Evolutionary conservation across 2,888 invertebrate genomes (phyloP), one percentile per base, ranked within the genome.

Genomic region (Hydrotaea cyrtoneurina): DNA sequence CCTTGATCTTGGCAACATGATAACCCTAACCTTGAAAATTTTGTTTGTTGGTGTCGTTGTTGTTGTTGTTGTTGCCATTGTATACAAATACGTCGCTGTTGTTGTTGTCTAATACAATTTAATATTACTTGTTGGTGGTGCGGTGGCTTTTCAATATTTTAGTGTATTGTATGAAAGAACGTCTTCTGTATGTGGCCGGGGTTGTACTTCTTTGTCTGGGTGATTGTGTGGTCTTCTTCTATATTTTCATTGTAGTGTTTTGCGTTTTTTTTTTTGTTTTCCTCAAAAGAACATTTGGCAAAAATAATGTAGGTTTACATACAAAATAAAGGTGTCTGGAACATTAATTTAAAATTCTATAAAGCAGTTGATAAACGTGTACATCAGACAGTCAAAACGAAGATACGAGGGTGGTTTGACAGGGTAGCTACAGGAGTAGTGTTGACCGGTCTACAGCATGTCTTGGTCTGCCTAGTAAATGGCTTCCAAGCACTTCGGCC

Each of bases 1-100:
- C 90, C 90, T 90, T 90, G 90, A 90, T 90, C 90, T 90, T 90
- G 90, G 88, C 89, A 91, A 90, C 88, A 88, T 90, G 90, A 90
- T 91, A 90, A 91, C 91, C 89, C 89, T 88, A 90, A 90, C 90
- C 91, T 85, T 86, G 78, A 81, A 81, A 78, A 78, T 80, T 26
- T 78, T 50, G 46, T 39, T 76, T 78, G 62, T 75, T 80, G 43
- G 3, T 57, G 66, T 77, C 57, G 39, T 73, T 50, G 15, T 17
- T 79, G 55, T 74, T 71, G 31, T 79, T 80, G 71, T 78, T 80
- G 19, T 74, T 76, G 74, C 78, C 73, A 62, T 69, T 86, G 82
- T 85, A 83, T n/a, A 36, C 59, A 43, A 77, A 78, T n/a, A 59
- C 43, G n/a, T 8, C 39, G 46, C 23, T 66, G 39, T 69, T 69